phyloP scores from a whole-genome alignment of 2,888 invertebrate genomes.

The Shargacucullia verbasci region DNA sequence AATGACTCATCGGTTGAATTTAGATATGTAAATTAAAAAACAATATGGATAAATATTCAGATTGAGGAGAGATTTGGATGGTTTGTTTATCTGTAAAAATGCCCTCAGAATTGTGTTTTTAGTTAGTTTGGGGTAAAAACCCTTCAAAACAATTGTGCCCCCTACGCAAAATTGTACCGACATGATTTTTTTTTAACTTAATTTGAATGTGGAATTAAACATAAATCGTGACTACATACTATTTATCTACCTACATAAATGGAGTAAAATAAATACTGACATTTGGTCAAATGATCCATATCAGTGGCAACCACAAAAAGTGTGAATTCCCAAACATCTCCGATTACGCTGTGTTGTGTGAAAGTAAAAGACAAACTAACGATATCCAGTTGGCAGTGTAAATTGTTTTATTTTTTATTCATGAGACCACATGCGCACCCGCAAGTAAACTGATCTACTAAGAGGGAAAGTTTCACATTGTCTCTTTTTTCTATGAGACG shows the following conservation, averaged over 20 bases:
- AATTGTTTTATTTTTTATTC: conserved; percentile 59
- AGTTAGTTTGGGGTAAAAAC: too few relatives aligned
- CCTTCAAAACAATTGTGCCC: too few relatives aligned
- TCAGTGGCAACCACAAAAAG: conserved; percentile 57
- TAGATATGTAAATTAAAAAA: not conserved
- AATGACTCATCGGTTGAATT: conserved; percentile 1
- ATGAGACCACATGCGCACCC: conserved; percentile 52
- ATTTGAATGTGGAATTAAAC: too few relatives aligned
- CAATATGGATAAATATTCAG: not conserved
- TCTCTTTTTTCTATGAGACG: conserved; percentile 27
- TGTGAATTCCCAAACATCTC: conserved; percentile 61
- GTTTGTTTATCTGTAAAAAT: too few relatives aligned
- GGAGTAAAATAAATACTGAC: not conserved
- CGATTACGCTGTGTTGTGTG: conserved; percentile 61
- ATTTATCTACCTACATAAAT: too few relatives aligned
- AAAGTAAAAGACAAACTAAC: conserved; percentile 52
- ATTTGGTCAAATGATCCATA: conserved; percentile 16
- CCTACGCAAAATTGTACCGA: too few relatives aligned
- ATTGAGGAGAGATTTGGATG: too few relatives aligned
- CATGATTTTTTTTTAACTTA: too few relatives aligned
- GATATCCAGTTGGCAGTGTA: conserved; percentile 50
- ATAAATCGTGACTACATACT: not conserved
- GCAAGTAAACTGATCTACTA: conserved; percentile 60
- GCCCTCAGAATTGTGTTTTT: too few relatives aligned
- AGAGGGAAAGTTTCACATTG: conserved; percentile 57